Conservation (phyloP, 1,140 invertebrate species). For the Pseudomyrmex pallidus region DNA sequence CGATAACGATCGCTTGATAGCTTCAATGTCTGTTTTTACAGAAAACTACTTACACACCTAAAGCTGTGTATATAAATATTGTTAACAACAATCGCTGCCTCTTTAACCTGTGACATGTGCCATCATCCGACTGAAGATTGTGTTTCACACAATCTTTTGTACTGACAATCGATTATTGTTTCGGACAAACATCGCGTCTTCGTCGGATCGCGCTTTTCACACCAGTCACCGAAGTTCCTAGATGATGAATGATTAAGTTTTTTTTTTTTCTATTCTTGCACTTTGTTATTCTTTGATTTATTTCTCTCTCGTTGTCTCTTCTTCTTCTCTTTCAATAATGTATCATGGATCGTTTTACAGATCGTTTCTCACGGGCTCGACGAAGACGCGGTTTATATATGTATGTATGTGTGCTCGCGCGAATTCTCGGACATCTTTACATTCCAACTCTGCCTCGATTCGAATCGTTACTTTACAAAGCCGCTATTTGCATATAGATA, state of each 20-base stretch:
- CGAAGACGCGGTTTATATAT: slow-evolving; percentile 41
- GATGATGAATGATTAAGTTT: slow-evolving; percentile 47
- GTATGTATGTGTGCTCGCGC: not conserved
- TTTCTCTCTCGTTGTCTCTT: slow-evolving; percentile 27
- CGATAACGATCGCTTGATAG: not conserved
- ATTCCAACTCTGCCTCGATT: slow-evolving; percentile 77
- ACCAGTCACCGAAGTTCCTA: slow-evolving; percentile 66
- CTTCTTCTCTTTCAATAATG: slow-evolving; percentile 15
- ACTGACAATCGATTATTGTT: slow-evolving; percentile 42
- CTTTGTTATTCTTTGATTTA: slow-evolving; percentile 19
- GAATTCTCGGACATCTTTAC: slow-evolving; percentile 67
- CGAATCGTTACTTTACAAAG: slow-evolving; percentile 73
- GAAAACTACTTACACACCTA: not conserved
- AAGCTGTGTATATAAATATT: slow-evolving; percentile 15
- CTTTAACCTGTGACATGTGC: slow-evolving; percentile 55
- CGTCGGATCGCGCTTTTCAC: slow-evolving; percentile 34
- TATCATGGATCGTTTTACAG: not conserved
- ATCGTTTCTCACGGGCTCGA: slow-evolving; percentile 16
- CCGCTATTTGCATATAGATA: slow-evolving; percentile 62
- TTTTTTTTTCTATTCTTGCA: slow-evolving; percentile 51
- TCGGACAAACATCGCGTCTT: slow-evolving; percentile 41
- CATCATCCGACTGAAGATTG: slow-evolving; percentile 44
- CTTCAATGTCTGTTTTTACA: not conserved
- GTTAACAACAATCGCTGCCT: slow-evolving; percentile 53
- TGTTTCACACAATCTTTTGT: slow-evolving; percentile 14